phyloP scores from a whole-genome alignment of 2,113 vertebrate genomes.

The Gallinago paraguaiae region DNA sequence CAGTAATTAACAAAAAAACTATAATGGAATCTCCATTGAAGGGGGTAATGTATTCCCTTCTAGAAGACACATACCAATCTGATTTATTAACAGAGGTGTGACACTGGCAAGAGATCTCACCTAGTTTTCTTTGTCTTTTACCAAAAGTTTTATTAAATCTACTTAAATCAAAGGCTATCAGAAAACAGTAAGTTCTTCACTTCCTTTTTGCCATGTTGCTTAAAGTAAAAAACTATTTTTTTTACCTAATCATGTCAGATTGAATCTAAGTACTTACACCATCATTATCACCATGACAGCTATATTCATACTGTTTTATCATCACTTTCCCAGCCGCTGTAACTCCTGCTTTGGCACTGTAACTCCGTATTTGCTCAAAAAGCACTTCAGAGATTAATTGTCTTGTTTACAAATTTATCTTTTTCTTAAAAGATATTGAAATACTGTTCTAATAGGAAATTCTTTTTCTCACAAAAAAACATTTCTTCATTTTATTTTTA shows the following conservation, averaged over 20 bases:
- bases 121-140: not conserved
- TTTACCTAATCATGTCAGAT: not conserved
- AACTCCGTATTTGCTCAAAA: not conserved
- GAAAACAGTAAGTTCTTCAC: not conserved
- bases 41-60: not conserved
- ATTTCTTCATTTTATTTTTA: not conserved
- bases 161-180: not conserved
- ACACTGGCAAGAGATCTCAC: not conserved
- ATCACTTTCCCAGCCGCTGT: not conserved
- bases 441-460: not conserved
- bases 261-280: not conserved
- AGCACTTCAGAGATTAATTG: not conserved
- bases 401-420: not conserved
- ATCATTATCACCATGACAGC: not conserved
- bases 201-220: not conserved
- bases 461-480: not conserved
- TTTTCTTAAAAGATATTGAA: not conserved
- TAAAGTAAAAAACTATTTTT: not conserved
- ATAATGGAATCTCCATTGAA: not conserved
- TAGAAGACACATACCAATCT: not conserved
- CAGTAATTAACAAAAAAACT: slow-evolving; percentile 16
- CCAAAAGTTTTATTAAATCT: not conserved
- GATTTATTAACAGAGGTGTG: not conserved
- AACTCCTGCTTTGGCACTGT: not conserved
- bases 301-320: not conserved